phyloP scores from a whole-genome alignment of 2,797 vertebrate species.

The Sebastes kiyomatsui region DNA sequence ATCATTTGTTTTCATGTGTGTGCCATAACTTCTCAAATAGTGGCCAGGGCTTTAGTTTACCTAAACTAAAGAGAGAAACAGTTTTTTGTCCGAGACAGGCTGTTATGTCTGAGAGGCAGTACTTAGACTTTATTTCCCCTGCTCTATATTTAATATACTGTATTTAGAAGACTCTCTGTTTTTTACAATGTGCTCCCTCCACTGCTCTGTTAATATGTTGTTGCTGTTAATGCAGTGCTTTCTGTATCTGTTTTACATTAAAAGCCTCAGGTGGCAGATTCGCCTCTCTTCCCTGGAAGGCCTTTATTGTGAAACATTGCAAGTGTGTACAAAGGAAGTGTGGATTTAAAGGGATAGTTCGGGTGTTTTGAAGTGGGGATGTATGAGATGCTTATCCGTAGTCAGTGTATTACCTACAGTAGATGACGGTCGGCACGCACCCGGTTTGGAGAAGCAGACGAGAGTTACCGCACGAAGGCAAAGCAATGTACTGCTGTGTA shows the following conservation, averaged over 20 bases:
- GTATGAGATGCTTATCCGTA: too few relatives aligned
- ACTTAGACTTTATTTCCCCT: not conserved
- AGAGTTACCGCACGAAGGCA: too few relatives aligned
- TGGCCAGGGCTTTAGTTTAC: slow-evolving; percentile 28
- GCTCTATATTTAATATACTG: slow-evolving; percentile 7
- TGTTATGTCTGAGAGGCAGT: not conserved
- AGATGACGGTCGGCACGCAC: too few relatives aligned
- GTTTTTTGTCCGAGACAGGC: not conserved
- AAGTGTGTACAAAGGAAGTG: not conserved
- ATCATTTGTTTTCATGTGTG: slow-evolving; percentile 34
- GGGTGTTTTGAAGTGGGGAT: too few relatives aligned
- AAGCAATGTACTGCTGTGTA: too few relatives aligned
- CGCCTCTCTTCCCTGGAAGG: not conserved
- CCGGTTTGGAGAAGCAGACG: not conserved
- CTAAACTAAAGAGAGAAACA: slow-evolving; percentile 1
- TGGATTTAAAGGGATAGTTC: not conserved
- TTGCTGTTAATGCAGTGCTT: not conserved
- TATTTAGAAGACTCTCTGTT: not conserved
- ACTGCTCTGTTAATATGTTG: not conserved
- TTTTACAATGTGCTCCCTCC: not conserved
- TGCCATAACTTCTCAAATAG: slow-evolving; percentile 20
- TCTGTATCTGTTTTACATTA: not conserved
- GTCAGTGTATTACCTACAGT: too few relatives aligned
- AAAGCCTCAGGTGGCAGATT: not conserved
- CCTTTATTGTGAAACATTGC: not conserved